Base-by-base conservation (phyloP, 2,888 invertebrate genomes). In the Cotesia congregata region DNA sequence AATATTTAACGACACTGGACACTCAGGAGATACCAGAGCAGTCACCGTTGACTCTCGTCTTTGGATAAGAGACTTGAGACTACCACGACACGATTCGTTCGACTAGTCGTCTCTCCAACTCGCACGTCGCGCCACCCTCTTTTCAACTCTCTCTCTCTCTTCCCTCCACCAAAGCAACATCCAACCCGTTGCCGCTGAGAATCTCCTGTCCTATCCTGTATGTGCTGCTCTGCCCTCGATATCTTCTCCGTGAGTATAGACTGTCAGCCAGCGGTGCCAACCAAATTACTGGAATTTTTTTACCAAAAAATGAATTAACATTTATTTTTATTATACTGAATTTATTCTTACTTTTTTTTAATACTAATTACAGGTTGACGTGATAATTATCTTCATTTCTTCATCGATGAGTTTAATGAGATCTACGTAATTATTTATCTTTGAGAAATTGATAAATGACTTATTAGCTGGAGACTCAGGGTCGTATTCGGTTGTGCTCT, bases 31-130 rank as follows among this genome's bases (percentile, higher is more conserved):
- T 38, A 84, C 83, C 85, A 83, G 85, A 86, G 86, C 86, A 87
- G 85, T 86, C 87, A 86, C 83, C 83, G 85, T 88, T 86, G 85
- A 84, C 84, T 87, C 85, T 82, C 88, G 81, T 79, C 80, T 50
- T 50, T 50, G 50, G 50, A 50, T 50, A 50, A 50, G 50, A 50
- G 30, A 50, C 9, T 81, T 79, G 77, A 80, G 85, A 88, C 88
- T 88, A 86, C 82, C 83, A 40, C 59, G 68, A 60, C 61, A 72
- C 60, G 62, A 62, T 62, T 76, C 67, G 72, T 74, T 59, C 62
- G 74, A 74, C 74, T 74, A 74, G 72, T 68, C 72, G 68, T 72
- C 72, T 72, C 40, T 74, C 77, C 74, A 77, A 77, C 73, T 64
- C 60, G 39, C 77, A 70, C 74, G 65, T 73, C 77, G 65, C 65